Conservation (phyloP, 2,888 invertebrate species). For the Drosophila fungiperda region DNA sequence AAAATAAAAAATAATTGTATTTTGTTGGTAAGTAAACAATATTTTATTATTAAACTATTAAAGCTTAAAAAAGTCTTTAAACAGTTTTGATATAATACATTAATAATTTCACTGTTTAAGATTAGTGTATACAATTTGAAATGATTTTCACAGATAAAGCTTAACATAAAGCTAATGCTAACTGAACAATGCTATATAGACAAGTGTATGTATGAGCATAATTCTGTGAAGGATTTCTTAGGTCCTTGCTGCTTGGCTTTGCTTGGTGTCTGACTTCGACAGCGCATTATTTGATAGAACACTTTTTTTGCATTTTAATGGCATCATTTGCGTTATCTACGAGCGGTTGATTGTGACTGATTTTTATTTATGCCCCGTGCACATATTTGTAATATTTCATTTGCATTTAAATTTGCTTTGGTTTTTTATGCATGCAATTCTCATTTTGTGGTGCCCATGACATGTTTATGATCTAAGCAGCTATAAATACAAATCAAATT, state of each 20-base stretch:
- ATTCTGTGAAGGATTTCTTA: background rate
- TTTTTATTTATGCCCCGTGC: conserved; percentile 43
- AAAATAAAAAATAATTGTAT: background rate
- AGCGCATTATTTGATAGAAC: conserved; percentile 30
- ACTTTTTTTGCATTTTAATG: conserved; percentile 57
- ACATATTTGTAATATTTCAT: conserved; percentile 50
- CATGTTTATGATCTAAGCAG: conserved; percentile 62
- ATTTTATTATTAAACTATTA: background rate
- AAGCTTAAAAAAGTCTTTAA: background rate
- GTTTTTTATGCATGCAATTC: conserved; percentile 11
- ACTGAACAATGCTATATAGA: conserved; percentile 11
- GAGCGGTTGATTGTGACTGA: conserved; percentile 37
- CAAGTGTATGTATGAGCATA: no score
- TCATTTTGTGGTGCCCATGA: conserved; percentile 31
- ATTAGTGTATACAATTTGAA: no score
- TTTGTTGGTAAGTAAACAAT: background rate
- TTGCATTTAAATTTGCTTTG: conserved; percentile 71
- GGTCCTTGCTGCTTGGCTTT: background rate
- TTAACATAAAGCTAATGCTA: conserved; percentile 5
- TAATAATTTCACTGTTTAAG: no score
- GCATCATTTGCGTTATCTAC: conserved; percentile 49
- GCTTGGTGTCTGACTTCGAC: background rate
- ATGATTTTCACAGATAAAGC: background rate
- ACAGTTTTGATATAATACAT: background rate
- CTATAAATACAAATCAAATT: conserved; percentile 49